Base-by-base conservation (phyloP, 2,113 vertebrate genomes). In the Danio rerio region DNA sequence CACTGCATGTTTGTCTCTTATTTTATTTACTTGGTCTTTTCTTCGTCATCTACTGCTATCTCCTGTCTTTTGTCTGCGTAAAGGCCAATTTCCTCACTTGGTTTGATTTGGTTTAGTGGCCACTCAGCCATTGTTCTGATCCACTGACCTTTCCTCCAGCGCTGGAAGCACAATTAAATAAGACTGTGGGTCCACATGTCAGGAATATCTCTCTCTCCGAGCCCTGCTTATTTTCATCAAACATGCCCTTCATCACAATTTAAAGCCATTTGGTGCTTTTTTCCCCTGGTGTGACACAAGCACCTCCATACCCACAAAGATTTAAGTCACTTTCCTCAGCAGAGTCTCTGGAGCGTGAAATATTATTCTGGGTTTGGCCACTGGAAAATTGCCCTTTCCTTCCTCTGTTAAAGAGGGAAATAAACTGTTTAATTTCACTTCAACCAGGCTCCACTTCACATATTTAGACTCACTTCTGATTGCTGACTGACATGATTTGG, bases 81-180 rank as follows among this genome's bases (percentile, higher is more conserved):
- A 90, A 88, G 86, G 89, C 77, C 85, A 86, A 86, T 89, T 87
- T 89, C 83, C 84, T 78, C 85, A 88, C 85, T 76, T 86, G 79
- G 86, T 82, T 85, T 90, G 74, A 73, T 88, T 77, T 83, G 78
- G 78, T 65, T 82, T 79, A 81, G 82, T 86, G 81, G 81, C 75
- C 65, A 31, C 56, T 74, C 69, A 56, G n/a, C 83, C 58, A 83
- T 88, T 89, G 86, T 88, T 82, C 72, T 88, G 78, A 69, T 82
- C 75, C 78, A 61, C 63, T 87, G 89, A 90, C 88, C 85, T 90
- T 90, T 89, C 82, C 58, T 55, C 74, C 50, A 70, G 45, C 40
- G 77, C 82, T 82, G 74, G 80, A 52, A 52, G 18, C 43, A 69
- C 76, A 88, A 87, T 88, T 87, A 88, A 87, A 75, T 69, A 79